These are phyloP conservation scores for Abscondita cerata DNA, from an alignment of 2,888 invertebrate genomes.

Conservation along the genomic window DNA sequence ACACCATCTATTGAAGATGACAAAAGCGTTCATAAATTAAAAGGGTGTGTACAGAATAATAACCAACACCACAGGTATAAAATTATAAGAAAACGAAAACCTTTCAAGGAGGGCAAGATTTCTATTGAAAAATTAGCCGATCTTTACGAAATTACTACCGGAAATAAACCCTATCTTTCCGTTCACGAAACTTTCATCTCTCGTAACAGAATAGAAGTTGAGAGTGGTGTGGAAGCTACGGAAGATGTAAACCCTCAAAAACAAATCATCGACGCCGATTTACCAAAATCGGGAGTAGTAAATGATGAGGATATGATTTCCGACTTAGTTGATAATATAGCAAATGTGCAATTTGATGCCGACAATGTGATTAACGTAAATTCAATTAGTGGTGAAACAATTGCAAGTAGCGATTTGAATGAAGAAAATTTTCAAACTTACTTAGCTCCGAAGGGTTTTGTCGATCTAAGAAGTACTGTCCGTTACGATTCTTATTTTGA, in stretches of 20 bases:
- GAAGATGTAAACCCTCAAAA: conserved; percentile 43
- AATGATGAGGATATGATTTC: neutral
- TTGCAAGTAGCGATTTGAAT: conserved; percentile 37
- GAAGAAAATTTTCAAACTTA: conserved; percentile 41
- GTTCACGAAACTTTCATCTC: conserved; percentile 40
- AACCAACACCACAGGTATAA: conserved; percentile 14
- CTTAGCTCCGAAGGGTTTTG: conserved; percentile 53
- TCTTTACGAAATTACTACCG: conserved; percentile 53
- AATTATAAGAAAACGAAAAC: conserved; percentile 13
- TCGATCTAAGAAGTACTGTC: conserved; percentile 47
- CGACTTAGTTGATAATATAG: conserved; percentile 18
- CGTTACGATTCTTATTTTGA: conserved; percentile 13
- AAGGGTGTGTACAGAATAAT: neutral
- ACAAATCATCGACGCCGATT: too few species aligned
- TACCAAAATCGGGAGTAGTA: neutral
- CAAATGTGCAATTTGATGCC: conserved; percentile 28
- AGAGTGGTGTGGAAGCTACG: conserved; percentile 53
- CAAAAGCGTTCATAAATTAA: conserved; percentile 35
- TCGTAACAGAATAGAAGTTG: conserved; percentile 49
- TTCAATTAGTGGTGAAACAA: conserved; percentile 36
- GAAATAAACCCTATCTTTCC: conserved; percentile 47
- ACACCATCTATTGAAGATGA: conserved; percentile 52
- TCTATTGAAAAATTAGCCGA: conserved; percentile 47
- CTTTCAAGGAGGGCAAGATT: conserved; percentile 20
- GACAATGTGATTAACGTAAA: conserved; percentile 30